phyloP scores from a whole-genome alignment of 2,113 vertebrate species.

The Cephalopterus ornatus region DNA sequence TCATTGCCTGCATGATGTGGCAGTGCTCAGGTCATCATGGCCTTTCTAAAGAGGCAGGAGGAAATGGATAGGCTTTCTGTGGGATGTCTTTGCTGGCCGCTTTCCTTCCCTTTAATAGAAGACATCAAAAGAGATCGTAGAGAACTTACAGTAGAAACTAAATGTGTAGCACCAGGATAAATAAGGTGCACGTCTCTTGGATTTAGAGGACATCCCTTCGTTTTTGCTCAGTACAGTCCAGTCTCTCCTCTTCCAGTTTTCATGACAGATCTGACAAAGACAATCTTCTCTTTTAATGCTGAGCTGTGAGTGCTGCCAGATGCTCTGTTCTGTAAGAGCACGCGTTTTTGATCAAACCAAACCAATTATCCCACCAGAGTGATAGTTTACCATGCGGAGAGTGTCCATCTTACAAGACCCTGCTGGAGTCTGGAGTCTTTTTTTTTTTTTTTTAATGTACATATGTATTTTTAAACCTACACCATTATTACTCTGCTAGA shows the following conservation, averaged over 20 bases:
- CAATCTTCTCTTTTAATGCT: constrained; percentile 1
- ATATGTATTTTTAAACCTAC: neutral
- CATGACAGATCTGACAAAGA: constrained; percentile 16
- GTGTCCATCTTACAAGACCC: neutral
- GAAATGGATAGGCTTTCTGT: neutral
- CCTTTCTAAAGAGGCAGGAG: neutral
- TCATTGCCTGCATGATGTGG: neutral
- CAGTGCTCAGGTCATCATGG: neutral
- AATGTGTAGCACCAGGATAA: neutral
- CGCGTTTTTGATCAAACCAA: constrained; percentile 41
- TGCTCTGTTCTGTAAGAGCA: neutral
- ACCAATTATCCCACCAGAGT: constrained; percentile 28
- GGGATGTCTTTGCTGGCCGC: neutral
- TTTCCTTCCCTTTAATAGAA: neutral
- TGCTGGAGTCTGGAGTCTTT: neutral
- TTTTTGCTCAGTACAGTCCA: neutral
- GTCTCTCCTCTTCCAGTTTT: neutral
- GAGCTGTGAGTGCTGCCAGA: neutral
- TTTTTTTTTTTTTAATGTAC: neutral
- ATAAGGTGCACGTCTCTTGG: neutral
- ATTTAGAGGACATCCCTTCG: neutral
- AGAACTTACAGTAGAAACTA: neutral
- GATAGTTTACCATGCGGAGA: neutral
- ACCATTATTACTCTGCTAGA: neutral
- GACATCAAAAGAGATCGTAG: neutral